Evolutionary conservation across 2,888 invertebrate species (phyloP), one percentile per base, ranked within the genome.

Genomic region (Melanostoma mellinum): DNA sequence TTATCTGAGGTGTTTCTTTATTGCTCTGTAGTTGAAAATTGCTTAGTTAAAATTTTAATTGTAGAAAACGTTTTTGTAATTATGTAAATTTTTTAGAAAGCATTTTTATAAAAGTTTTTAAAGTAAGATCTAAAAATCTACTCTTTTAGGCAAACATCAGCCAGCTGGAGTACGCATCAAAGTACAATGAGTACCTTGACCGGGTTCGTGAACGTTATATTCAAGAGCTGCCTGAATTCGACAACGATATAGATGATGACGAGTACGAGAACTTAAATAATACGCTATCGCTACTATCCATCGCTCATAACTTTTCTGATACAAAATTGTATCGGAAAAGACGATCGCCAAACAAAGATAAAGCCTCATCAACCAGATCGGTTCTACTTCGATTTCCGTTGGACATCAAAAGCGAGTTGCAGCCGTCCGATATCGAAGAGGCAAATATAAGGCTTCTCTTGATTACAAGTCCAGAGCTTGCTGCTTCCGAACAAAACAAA

Each of bases 111-210:
- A n/a, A 2, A 1, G n/a, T n/a, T 44, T n/a, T 44, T n/a, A 44
- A n/a, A 10, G 30, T 32, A 48, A n/a, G 33, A 10, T 67, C n/a
- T 42, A 0, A 20, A 20, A 20, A 20, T 55, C 36, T 63, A 30
- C 38, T 38, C 3, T 40, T 55, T 48, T 6, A 94, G 94, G 94
- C 94, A 87, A 94, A 94, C 91, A 93, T 94, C 87, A 94, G 94
- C 87, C 93, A 94, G 89, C 90, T 92, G 85, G 94, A 94, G 89
- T 94, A 94, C 90, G 92, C 92, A 72, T 92, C 92, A 86, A 94
- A 94, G 91, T 94, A 94, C 91, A 90, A 91, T 86, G 92, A 93
- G 89, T 94, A 94, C 90, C 91, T 94, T 87, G 87, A 89, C 53
- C 90, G 91, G 44, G 88, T 92, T 10, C 90, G 89, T 52, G 88